Evolutionary conservation across 2,797 vertebrate species (phyloP), one percentile per base, ranked within the genome.

Genomic region (Cuculus canorus): DNA sequence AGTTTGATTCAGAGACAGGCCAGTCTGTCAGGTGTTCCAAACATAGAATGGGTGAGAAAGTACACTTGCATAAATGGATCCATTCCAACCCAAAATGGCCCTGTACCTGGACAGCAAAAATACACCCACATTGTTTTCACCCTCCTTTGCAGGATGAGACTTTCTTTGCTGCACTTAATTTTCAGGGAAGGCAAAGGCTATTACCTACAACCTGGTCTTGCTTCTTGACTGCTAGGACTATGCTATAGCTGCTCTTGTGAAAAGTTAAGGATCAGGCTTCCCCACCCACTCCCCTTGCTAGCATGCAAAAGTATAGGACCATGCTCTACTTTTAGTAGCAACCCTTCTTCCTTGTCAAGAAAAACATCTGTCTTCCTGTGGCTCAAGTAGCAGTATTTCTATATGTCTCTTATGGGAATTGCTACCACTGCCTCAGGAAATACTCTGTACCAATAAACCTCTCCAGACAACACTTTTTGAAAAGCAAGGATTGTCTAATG

Each of bases 391-490:
- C 35, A 32, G 2, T 56, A 41, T 70, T 86, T 76, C 78, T 3
- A 1, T 43, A 10, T 2, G 0, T 50, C 47, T 53, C 52, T 53
- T 61, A 9, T 1, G 3, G 75, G 54, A 88, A 76, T 72, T 0
- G 0, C 37, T 84, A 4, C 47, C 15, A 23, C 24, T 0, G 1
- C 77, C 41, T 82, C 0, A 0, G 73, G 66, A 89, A 84, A 82
- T 35, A 33, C 15, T 16, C 12, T 52, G 18, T 70, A 72, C 22
- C 39, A 66, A 45, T n/a, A 77, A 85, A 12, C 11, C 54, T 90
- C 59, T 54, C 3, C 5, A 60, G 71, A 56, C 5, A 37, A 24
- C 4, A 8, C 30, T 52, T 81, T 43, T 35, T 56, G 54, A 76
- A 75, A 92, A 45, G 68, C 23, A 19, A 80, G 70, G 47, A 32